Evolutionary conservation across 1,140 invertebrate genomes (phyloP), one percentile per base, ranked within the genome.

Genomic region (Vollenhovia emeryi): DNA sequence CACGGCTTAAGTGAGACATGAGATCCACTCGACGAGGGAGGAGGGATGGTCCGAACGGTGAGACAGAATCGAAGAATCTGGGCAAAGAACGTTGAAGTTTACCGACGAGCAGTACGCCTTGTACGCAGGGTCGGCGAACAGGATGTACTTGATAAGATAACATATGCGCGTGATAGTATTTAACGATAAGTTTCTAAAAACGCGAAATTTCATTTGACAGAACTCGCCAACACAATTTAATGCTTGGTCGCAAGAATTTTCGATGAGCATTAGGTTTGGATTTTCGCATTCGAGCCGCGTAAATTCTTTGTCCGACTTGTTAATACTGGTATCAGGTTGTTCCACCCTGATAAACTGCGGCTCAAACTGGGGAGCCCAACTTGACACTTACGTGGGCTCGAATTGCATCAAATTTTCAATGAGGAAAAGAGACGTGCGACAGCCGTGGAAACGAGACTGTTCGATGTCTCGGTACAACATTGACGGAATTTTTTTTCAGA

Each of bases 61-160:
- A 90, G 86, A 86, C 85, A 83, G 87, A 86, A 64, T 66, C 79
- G 88, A 90, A 88, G 89, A 92, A 93, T 91, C 91, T 91, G 68
- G 75, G 85, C 79, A 94, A 94, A 95, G 94, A 94, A 93, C 89
- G 91, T 95, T 95, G 94, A 95, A 94, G 93, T 95, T 95, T 93
- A 91, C 94, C 94, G 94, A 93, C 82, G 60, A 64, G n/a, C 62
- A 79, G 82, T 60, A 66, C 57, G 62, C 86, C 36, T 50, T 18
- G 48, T 59, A 52, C 59, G 76, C 15, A 30, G 24, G 9, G n/a
- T n/a, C n/a, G 15, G 3, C 36, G 27, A 66, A 30, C n/a, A 48
- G n/a, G 40, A 80, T 18, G 9, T 66, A 57, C 52, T 30, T 33
- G 50, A 80, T 55, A 68, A 6, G 60, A 64, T 64, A 64, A 64